Evolutionary conservation across 2,888 invertebrate genomes (phyloP).

Genomic region (Catonia carolina): DNA sequence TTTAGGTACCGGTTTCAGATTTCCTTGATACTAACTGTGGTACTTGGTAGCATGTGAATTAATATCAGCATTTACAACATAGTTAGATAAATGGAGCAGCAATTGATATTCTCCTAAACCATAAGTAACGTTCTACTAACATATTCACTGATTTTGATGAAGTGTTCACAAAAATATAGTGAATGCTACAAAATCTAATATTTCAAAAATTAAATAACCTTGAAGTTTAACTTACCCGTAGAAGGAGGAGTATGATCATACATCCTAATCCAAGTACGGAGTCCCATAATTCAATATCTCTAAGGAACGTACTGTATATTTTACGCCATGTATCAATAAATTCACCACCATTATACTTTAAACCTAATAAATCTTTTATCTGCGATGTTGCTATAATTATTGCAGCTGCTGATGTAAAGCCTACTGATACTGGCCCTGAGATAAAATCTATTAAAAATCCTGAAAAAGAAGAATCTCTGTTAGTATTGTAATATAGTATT

Average conservation of each 20-base stretch:
- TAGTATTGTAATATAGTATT: too few species aligned
- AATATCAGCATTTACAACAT: too few species aligned
- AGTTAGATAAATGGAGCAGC: too few species aligned
- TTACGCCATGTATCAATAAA: constrained; percentile 65
- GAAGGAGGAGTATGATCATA: constrained; percentile 59
- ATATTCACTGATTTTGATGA: too few species aligned
- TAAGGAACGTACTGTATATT: constrained; percentile 58
- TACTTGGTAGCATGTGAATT: too few species aligned
- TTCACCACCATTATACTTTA: constrained; percentile 60
- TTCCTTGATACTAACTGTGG: too few species aligned
- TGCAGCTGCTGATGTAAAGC: constrained; percentile 76
- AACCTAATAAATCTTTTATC: constrained; percentile 65
- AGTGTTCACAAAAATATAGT: too few species aligned
- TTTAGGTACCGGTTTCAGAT: too few species aligned
- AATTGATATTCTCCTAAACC: too few species aligned
- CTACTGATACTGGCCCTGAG: constrained; percentile 73
- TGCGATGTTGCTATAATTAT: constrained; percentile 77
- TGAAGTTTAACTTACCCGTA: constrained; percentile 58
- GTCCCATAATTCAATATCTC: constrained; percentile 64
- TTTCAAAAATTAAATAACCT: too few species aligned
- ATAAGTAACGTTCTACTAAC: too few species aligned
- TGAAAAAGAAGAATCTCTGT: constrained; percentile 44
- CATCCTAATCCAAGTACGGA: constrained; percentile 60
- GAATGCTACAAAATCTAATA: too few species aligned
- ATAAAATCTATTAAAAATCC: constrained; percentile 79